A percentile compares a stretch with the other conserved stretches of the same genome.
These are phyloP conservation scores for Timema podura DNA, from an alignment of 2,888 invertebrate species.

Conservation along the genomic window DNA sequence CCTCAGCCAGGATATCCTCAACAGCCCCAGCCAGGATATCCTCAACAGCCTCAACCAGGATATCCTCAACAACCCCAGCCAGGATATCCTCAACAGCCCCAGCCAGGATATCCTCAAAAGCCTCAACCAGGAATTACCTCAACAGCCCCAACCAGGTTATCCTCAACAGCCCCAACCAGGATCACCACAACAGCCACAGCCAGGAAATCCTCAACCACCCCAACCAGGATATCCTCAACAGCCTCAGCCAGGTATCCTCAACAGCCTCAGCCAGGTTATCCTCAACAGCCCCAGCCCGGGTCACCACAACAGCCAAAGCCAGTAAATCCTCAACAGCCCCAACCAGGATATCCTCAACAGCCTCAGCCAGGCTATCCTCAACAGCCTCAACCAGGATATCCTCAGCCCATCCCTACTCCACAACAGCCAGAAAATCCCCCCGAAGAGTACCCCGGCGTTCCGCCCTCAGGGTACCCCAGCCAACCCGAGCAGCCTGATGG, in stretches of 20 bases:
- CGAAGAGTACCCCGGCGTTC: constrained; percentile 12
- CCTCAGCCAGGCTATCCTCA: constrained; percentile 12
- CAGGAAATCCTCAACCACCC: constrained; percentile 27
- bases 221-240: constrained; percentile 25
- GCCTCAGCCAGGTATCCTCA: constrained; percentile 22
- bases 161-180: constrained; percentile 23
- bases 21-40: constrained; percentile 24
- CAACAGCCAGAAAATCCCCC: constrained; percentile 2
- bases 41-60: constrained; percentile 19
- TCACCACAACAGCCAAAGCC: constrained; percentile 14
- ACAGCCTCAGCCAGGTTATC: constrained; percentile 22
- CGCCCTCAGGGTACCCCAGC: constrained; percentile 12
- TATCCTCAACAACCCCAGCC: constrained; percentile 19
- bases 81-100: constrained; percentile 24
- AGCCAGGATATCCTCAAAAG: constrained; percentile 19
- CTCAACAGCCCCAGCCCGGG: constrained; percentile 17
- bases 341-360: constrained; percentile 14
- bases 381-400: constrained; percentile 6
- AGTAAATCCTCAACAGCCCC: constrained; percentile 20
- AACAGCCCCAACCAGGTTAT: constrained; percentile 5
- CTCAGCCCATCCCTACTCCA: not conserved
- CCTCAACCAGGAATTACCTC: constrained; percentile 7
- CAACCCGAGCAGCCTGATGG: constrained; percentile 15
- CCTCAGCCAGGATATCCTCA: constrained; percentile 18
- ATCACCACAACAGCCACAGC: constrained; percentile 25